phyloP scores from a whole-genome alignment of 2,113 vertebrate genomes.

The Tyto alba region DNA sequence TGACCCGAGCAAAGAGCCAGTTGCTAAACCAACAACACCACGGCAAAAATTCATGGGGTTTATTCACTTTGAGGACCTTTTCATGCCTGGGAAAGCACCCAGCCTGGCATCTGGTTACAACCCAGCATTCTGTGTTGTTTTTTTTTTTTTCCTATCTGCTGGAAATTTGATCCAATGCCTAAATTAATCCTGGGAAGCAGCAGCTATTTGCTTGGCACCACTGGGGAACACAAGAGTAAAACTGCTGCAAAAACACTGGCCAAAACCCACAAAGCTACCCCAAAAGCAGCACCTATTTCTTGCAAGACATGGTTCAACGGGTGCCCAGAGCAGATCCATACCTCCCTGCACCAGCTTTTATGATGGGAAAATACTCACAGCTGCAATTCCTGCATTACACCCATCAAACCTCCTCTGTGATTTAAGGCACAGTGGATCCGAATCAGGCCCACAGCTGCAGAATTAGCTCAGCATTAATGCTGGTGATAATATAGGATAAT shows the following conservation, averaged over 20 bases:
- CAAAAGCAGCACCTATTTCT: not conserved
- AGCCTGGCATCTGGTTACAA: not conserved
- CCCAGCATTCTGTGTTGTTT: too few species aligned
- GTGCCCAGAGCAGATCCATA: not conserved
- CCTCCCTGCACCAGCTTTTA: fast-evolving
- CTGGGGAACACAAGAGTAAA: not conserved
- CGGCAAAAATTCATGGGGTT: not conserved
- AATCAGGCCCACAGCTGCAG: fast-evolving
- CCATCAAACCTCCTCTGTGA: fast-evolving
- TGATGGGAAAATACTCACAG: fast-evolving
- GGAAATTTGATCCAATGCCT: not conserved
- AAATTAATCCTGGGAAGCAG: not conserved
- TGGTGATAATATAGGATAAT: not conserved
- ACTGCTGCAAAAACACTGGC: fast-evolving
- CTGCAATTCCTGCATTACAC: not conserved
- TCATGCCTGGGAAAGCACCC: not conserved
- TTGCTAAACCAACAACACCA: not conserved
- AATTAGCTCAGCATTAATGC: not conserved
- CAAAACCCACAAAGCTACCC: not conserved
- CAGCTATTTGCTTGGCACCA: not conserved
- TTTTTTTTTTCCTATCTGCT: not conserved
- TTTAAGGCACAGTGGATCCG: fast-evolving
- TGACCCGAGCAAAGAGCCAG: not conserved
- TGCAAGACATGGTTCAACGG: not conserved
- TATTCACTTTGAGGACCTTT: not conserved